Conservation (phyloP, 2,888 invertebrate species). For the Drosophila eohydei region DNA sequence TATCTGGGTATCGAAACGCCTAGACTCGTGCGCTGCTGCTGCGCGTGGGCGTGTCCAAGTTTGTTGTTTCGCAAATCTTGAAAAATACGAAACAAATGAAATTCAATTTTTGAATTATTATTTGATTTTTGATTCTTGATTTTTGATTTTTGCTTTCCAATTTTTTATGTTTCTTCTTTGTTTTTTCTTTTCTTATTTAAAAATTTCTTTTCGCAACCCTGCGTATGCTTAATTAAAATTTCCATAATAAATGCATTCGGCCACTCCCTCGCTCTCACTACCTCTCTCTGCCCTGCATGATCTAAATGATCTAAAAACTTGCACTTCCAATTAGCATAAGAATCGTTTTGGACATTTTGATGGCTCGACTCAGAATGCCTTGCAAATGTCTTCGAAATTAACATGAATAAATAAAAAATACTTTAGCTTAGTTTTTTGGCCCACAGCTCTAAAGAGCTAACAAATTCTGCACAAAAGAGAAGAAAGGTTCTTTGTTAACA, state of each 20-base stretch:
- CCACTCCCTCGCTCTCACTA: background rate
- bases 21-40: background rate
- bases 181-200: background rate
- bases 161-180: background rate
- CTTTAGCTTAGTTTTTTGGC: background rate
- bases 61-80: background rate
- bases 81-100: background rate
- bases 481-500: background rate
- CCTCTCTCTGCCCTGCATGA: background rate
- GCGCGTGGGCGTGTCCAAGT: slow-evolving; percentile 7
- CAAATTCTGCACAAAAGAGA: background rate
- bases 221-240: slow-evolving; percentile 45
- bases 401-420: background rate
- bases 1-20: background rate
- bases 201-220: slow-evolving; percentile 2
- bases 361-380: slow-evolving; percentile 6
- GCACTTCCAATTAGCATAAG: background rate
- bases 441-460: background rate
- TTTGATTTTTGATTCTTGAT: background rate
- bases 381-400: slow-evolving; percentile 9
- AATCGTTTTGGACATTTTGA: background rate
- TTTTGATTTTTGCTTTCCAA: background rate
- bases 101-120: background rate
- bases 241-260: background rate
- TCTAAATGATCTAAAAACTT: background rate